Conservation (phyloP, 2,888 invertebrate species). For the Protula sp. region DNA sequence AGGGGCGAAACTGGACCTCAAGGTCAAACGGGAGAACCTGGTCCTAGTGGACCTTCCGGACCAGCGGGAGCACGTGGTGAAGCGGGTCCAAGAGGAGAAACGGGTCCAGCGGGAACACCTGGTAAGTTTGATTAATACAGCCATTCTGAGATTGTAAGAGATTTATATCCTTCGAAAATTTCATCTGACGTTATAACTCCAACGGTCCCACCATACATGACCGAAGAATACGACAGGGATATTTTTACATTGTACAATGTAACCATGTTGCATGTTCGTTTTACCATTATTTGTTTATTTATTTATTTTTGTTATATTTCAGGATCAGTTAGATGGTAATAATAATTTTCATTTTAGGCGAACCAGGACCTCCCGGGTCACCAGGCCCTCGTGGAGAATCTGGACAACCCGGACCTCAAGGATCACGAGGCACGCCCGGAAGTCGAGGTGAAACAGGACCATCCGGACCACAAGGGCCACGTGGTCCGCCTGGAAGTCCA, state of each 20-base stretch:
- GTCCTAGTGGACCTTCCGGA: slow-evolving; percentile 2
- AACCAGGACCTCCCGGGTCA: slow-evolving; percentile 11
- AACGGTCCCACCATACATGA: no score
- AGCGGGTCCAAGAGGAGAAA: slow-evolving; percentile 3
- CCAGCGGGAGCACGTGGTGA: slow-evolving; percentile 3
- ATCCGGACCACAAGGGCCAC: slow-evolving; percentile 10
- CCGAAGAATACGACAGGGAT: no score
- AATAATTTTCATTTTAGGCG: slow-evolving; percentile 6
- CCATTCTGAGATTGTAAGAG: background rate
- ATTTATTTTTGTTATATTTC: no score
- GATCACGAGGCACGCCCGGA: slow-evolving; percentile 10
- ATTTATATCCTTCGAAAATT: no score
- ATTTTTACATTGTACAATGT: no score
- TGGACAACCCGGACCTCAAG: slow-evolving; percentile 7
- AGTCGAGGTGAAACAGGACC: slow-evolving; percentile 15
- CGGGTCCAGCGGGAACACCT: slow-evolving; percentile 6
- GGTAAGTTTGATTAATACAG: no score
- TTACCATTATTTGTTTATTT: no score
- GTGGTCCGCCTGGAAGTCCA: slow-evolving; percentile 2
- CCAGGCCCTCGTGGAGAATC: slow-evolving; percentile 9
- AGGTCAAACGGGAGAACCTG: no score
- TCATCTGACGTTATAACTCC: no score
- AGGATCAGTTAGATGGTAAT: background rate
- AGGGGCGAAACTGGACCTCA: slow-evolving; percentile 8
- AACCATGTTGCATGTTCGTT: no score